Base-by-base conservation (phyloP, 2,888 invertebrate species). In the Trichogramma evanescens region DNA sequence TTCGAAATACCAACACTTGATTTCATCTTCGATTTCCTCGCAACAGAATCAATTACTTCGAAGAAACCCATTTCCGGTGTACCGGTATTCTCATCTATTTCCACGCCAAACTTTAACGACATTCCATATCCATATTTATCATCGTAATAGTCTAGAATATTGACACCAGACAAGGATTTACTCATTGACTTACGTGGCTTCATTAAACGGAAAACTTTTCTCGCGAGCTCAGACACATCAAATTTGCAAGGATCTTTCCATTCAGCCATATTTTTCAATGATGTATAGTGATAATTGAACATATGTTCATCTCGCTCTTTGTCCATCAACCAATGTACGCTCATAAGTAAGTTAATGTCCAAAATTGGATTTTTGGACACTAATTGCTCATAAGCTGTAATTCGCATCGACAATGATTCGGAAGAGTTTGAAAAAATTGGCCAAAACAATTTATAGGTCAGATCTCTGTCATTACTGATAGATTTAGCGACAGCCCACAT, bases 281-380 rank as follows among this genome's bases (percentile, higher is more conserved):
- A 80, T 1, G 79, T 79, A 64, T 81, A 76, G 68, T 80, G 80
- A 66, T 78, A 81, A 63, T 79, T 78, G 66, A 81, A 80, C 4
- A 82, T 67, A 65, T 81, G 79, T 43, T 77, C 70, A 64, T 79
- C 74, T 2, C 68, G 71, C 65, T 82, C 81, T n/a, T 72, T 64
- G 46, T 74, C 66, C 80, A 83, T 80, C 55, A 77, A 69, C 78
- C 79, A 80, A 63, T 79, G 77, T 4, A 82, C 66, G 41, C 78
- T 79, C 66, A 79, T 72, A 39, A 81, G 68, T 7, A 74, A 70
- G 3, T 74, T 69, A 58, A 76, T 68, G 5, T 74, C 66, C 4
- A 61, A 4, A 3, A 77, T 73, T 46, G 76, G 71, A 42, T 67
- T 54, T 3, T 78, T 72, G 50, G 74, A 68, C 62, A 82, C 74